Conservation (phyloP, 2,113 vertebrate genomes). For the Salvator merianae region DNA sequence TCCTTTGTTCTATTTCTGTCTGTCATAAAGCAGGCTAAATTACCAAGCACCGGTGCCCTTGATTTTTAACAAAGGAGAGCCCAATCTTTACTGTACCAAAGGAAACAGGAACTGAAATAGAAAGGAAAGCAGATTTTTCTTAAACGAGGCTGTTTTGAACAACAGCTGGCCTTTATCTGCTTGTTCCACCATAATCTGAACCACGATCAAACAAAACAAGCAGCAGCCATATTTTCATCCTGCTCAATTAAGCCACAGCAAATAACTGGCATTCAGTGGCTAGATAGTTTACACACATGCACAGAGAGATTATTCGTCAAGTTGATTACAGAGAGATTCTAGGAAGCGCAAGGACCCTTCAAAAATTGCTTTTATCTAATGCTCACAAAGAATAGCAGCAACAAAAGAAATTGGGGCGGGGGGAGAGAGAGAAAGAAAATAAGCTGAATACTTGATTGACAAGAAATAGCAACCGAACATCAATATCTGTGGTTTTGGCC, state of each 20-base stretch:
- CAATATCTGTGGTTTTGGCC: not conserved
- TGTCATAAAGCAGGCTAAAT: not conserved
- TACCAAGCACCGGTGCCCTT: not conserved
- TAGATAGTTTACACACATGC: not conserved
- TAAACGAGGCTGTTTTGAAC: slow-evolving; percentile 38
- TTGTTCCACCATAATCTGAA: slow-evolving; percentile 24
- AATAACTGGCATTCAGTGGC: slow-evolving; percentile 31
- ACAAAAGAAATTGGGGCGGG: not conserved
- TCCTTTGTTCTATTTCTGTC: not conserved
- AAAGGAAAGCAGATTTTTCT: not conserved
- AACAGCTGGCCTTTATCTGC: slow-evolving; percentile 56
- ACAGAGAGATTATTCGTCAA: not conserved
- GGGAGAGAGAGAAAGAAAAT: too few species aligned
- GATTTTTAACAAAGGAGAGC: not conserved
- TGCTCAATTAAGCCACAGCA: slow-evolving; percentile 43
- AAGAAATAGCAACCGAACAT: not conserved
- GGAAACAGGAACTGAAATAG: not conserved
- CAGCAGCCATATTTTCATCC: slow-evolving; percentile 39
- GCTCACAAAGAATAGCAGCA: not conserved
- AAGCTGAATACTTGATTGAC: too few species aligned
- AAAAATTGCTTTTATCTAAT: not conserved
- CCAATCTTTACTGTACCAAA: not conserved
- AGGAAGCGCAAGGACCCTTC: not conserved
- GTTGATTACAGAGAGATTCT: not conserved
- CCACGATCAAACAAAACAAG: slow-evolving; percentile 42